Evolutionary conservation across 2,888 invertebrate genomes (phyloP).

Genomic region (Tipula confusa): DNA sequence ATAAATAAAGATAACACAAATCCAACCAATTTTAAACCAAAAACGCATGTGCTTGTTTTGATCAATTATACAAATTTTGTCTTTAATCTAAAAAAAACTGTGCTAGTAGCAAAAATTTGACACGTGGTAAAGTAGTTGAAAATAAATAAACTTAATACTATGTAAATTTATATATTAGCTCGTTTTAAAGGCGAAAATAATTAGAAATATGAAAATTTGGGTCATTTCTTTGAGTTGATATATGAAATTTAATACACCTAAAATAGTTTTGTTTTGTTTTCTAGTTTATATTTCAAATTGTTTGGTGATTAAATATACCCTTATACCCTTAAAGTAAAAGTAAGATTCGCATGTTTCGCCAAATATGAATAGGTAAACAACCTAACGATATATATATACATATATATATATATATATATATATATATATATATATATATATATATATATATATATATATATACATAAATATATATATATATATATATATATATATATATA

Average conservation of each 20-base stretch:
- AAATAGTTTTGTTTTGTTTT: background rate
- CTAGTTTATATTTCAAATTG: background rate
- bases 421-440: background rate
- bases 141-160: no score
- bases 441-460: background rate
- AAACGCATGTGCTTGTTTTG: no score
- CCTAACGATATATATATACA: background rate
- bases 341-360: background rate
- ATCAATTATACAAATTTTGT: no score
- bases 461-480: background rate
- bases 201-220: background rate
- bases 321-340: background rate
- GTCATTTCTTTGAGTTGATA: constrained; percentile 6
- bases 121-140: no score
- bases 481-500: background rate
- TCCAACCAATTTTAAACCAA: no score
- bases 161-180: no score
- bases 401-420: background rate
- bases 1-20: no score
- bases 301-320: background rate
- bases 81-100: no score
- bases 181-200: no score
- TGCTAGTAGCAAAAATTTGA: no score
- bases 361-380: background rate
- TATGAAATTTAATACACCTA: background rate